A percentile compares a stretch with the other conserved stretches of the same genome.
phyloP scores from a whole-genome alignment of 1,140 invertebrate genomes.

The Drosophila arawakana region DNA sequence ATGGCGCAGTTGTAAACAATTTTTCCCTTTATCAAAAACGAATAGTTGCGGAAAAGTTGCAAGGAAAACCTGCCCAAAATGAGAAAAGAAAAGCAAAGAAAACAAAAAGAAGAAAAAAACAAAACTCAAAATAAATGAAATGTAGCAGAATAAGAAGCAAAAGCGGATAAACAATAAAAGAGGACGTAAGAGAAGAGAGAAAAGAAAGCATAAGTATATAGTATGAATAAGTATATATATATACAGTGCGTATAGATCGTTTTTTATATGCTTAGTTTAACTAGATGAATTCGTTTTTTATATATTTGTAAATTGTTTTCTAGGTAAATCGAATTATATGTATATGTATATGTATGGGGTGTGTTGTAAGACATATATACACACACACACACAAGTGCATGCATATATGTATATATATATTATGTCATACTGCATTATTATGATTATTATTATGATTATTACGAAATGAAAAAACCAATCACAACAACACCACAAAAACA shows the following conservation, averaged over 20 bases:
- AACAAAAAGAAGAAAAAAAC: conserved; percentile 2
- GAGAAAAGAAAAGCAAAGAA: conserved; percentile 1
- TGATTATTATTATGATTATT: conserved; percentile 71
- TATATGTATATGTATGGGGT: conserved; percentile 42
- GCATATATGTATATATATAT: conserved; percentile 40
- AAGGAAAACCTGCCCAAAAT: not conserved
- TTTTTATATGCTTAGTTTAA: conserved; percentile 79
- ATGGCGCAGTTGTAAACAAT: conserved; percentile 63
- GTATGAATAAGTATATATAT: conserved; percentile 21
- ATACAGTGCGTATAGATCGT: conserved; percentile 53
- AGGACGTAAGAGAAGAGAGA: not conserved
- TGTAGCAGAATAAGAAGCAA: conserved; percentile 8
- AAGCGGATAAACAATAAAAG: conserved; percentile 39
- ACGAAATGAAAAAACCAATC: conserved; percentile 18
- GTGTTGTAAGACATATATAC: not conserved
- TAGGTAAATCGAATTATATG: conserved; percentile 82
- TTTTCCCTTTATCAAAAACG: conserved; percentile 13
- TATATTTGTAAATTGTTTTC: conserved; percentile 84
- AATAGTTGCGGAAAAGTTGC: not conserved
- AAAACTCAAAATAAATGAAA: conserved; percentile 5
- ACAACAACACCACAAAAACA: conserved; percentile 40
- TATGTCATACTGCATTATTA: conserved; percentile 75
- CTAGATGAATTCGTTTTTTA: conserved; percentile 82
- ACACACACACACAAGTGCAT: too few species aligned
- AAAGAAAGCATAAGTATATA: conserved; percentile 13